These are phyloP conservation scores for Fistularia tabacaria DNA, from an alignment of 2,797 vertebrate species.

Conservation along the genomic window DNA sequence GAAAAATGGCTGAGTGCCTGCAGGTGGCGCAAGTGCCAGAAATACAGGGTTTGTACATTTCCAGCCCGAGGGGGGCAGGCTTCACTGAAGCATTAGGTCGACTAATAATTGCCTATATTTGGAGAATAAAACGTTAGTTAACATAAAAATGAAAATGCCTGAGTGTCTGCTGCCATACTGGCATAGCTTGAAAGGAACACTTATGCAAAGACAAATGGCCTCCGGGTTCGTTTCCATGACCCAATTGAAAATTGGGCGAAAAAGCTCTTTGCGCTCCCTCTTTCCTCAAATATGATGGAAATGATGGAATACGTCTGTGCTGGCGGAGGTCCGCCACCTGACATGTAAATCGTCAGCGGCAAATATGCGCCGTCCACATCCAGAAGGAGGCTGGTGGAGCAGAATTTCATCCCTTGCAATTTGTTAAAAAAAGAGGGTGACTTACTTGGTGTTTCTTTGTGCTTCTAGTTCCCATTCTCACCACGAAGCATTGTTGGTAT, in stretches of 20 bases:
- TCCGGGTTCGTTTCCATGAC: conserved; percentile 54
- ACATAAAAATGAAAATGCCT: conserved; percentile 58
- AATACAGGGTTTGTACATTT: no score
- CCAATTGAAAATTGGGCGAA: conserved; percentile 18
- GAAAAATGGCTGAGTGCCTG: no score
- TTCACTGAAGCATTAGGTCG: conserved; percentile 6
- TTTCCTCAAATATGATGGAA: conserved; percentile 30
- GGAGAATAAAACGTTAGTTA: conserved; percentile 27
- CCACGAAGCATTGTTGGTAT: no score
- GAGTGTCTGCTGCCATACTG: conserved; percentile 50
- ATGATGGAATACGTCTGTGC: conserved; percentile 66
- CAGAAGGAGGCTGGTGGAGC: conserved; percentile 42
- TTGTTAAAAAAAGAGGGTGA: conserved; percentile 33
- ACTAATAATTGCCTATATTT: conserved; percentile 5
- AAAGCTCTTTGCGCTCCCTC: background rate
- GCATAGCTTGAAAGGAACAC: conserved; percentile 59
- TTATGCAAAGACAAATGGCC: conserved; percentile 65
- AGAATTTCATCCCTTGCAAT: conserved; percentile 49
- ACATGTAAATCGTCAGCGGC: conserved; percentile 68
- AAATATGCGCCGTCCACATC: conserved; percentile 57
- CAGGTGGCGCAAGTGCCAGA: no score
- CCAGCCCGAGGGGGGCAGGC: background rate
- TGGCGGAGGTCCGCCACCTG: conserved; percentile 62
- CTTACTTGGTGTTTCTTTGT: conserved; percentile 62
- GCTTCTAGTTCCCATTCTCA: conserved; percentile 48